Evolutionary conservation across 92 coral and sea anemone species (phyloP).

Genomic region (Epizoanthus illoricatus): DNA sequence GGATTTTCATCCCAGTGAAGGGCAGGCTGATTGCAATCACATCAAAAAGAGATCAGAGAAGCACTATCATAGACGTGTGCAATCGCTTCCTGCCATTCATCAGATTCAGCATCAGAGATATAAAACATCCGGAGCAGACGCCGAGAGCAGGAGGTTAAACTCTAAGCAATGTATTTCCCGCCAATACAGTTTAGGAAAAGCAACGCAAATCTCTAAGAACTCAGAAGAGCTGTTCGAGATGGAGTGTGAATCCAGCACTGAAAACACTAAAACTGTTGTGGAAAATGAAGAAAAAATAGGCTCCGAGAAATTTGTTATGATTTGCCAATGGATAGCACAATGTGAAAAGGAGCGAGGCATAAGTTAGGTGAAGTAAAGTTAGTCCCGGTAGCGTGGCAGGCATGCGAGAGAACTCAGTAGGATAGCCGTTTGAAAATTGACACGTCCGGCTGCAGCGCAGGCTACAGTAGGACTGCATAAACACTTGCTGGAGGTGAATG

Average conservation of each 20-base stretch:
- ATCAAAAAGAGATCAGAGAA: slow-evolving; percentile 17
- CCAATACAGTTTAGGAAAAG: slow-evolving; percentile 8
- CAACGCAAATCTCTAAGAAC: neutral
- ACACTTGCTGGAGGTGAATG: neutral
- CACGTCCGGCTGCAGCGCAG: too few relatives aligned
- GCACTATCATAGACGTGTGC: slow-evolving; percentile 12
- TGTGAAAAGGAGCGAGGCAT: slow-evolving; percentile 9
- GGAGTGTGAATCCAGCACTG: neutral
- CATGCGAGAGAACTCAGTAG: neutral
- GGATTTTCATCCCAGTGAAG: slow-evolving; percentile 1
- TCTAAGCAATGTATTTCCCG: slow-evolving; percentile 12
- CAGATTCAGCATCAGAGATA: neutral
- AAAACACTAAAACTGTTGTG: neutral
- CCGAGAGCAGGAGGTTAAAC: neutral
- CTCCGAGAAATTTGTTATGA: slow-evolving; percentile 13
- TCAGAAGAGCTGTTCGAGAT: neutral
- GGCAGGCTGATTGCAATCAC: slow-evolving; percentile 5
- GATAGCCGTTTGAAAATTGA: too few relatives aligned
- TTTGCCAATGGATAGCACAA: slow-evolving; percentile 31
- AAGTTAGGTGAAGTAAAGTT: neutral
- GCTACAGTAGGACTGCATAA: neutral
- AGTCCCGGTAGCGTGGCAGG: neutral
- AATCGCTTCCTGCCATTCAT: slow-evolving; percentile 33
- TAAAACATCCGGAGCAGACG: slow-evolving; percentile 34
- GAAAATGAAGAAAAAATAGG: slow-evolving; percentile 2